Conservation (phyloP, 2,888 invertebrate species). For the Micropterix aruncella region DNA sequence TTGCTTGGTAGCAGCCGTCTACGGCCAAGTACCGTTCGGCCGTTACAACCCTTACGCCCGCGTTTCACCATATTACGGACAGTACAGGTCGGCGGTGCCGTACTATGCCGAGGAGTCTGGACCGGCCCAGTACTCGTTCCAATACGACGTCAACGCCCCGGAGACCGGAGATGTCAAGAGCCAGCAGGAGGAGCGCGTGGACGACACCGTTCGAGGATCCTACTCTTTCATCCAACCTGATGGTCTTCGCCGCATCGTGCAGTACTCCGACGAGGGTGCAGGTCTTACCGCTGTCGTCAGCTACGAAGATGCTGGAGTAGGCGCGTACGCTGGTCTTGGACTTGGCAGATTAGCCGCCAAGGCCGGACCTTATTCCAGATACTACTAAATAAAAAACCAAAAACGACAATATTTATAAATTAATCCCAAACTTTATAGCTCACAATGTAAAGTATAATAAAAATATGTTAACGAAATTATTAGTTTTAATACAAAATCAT, state of each 20-base stretch:
- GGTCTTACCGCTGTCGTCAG: background rate
- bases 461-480: too few species aligned
- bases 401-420: too few species aligned
- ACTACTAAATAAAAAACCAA: too few species aligned
- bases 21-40: constrained; percentile 10
- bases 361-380: too few species aligned
- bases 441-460: too few species aligned
- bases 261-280: constrained; percentile 4
- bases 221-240: constrained; percentile 8
- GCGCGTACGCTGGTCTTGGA: too few species aligned
- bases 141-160: constrained; percentile 10
- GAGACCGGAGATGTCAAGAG: constrained; percentile 10
- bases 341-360: too few species aligned
- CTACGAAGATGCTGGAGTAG: too few species aligned
- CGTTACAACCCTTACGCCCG: too few species aligned
- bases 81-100: background rate
- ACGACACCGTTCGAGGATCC: constrained; percentile 7
- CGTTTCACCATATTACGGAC: too few species aligned
- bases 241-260: constrained; percentile 6
- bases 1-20: constrained; percentile 14
- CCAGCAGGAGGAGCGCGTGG: constrained; percentile 8
- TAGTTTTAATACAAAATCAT: too few species aligned
- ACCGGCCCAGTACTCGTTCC: constrained; percentile 7
- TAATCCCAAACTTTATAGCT: too few species aligned
- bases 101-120: background rate